Base-by-base conservation (phyloP, 2,113 vertebrate species). In the Sorex araneus region DNA sequence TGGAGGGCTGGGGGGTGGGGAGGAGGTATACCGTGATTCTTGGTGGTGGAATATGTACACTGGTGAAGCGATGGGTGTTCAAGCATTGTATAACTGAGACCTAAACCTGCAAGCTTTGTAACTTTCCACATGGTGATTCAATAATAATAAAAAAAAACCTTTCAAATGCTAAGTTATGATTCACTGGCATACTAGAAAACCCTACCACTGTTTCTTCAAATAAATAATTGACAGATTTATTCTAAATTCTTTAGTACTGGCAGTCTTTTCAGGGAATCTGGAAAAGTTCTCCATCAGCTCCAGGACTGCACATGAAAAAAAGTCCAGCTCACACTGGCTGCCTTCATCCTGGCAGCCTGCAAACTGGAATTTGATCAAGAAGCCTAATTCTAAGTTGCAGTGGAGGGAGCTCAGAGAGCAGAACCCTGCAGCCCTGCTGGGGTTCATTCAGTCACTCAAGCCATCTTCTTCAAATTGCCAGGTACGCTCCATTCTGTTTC, bases 221-320 rank as follows among this genome's bases (percentile, higher is more conserved):
- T 88, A 97, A 96, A 97, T 94, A 97, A 97, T 93, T 96, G 92
- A 96, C 89, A 95, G 66, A 92, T 89, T 97, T 96, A 84, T 70
- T 97, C 87, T 96, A 97, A 97, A 96, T 89, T 93, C 93, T 97
- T 95, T 89, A 89, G 81, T 95, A 91, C 80, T 96, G 92, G 92
- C 83, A 90, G 83, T 95, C 97, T 77, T 97, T 97, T 96, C 96
- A 96, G 92, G 92, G 93, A 97, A 94, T 96, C 81, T 96, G 90
- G 88, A 96, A 95, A 96, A 97, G 95, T 95, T 89, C 90, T 96
- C 87, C 93, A 96, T 95, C 63, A 79, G 91, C 21, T 86, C 60
- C 79, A 96, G 81, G 92, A 94, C 57, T 84, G 43, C 90, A 71
- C 74, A 95, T 90, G 95, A 64, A 64, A 83, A 93, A 96, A 97